Evolutionary conservation across 2,888 invertebrate genomes (phyloP).

Genomic region (Odontocolon sp.): DNA sequence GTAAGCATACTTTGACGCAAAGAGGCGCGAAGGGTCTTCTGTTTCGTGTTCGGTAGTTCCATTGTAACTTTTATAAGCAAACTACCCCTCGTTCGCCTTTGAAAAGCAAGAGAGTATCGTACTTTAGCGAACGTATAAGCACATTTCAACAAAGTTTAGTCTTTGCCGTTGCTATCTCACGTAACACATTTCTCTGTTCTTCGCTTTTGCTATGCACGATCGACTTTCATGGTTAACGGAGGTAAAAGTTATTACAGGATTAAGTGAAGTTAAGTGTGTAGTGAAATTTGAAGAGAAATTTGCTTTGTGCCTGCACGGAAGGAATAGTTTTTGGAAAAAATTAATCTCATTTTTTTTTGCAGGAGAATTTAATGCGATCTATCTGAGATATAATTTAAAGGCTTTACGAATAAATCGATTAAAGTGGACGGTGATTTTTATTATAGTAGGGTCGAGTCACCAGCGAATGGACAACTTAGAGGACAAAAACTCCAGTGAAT

Average conservation of each 20-base stretch:
- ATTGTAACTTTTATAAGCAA: conserved; percentile 35
- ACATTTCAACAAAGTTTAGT: conserved; percentile 17
- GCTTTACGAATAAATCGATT: no score
- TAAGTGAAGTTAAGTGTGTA: neutral
- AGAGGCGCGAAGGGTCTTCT: neutral
- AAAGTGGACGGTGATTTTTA: no score
- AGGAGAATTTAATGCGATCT: no score
- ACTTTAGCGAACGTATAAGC: neutral
- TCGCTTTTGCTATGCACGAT: neutral
- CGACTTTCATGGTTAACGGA: conserved; percentile 12
- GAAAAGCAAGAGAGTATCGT: conserved; percentile 24
- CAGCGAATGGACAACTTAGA: no score
- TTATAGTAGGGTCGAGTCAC: no score
- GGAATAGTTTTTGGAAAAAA: no score
- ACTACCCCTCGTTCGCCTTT: no score
- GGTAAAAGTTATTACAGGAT: conserved; percentile 12
- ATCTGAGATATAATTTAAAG: no score
- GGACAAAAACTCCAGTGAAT: no score
- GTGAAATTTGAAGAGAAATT: conserved; percentile 4
- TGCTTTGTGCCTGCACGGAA: neutral
- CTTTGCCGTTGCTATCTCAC: neutral
- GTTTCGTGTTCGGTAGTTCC: neutral
- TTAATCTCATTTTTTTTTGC: no score
- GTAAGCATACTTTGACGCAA: conserved; percentile 1
- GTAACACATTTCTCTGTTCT: neutral